Evolutionary conservation across 2,113 vertebrate species (phyloP).

Genomic region (Platysteira castanea): DNA sequence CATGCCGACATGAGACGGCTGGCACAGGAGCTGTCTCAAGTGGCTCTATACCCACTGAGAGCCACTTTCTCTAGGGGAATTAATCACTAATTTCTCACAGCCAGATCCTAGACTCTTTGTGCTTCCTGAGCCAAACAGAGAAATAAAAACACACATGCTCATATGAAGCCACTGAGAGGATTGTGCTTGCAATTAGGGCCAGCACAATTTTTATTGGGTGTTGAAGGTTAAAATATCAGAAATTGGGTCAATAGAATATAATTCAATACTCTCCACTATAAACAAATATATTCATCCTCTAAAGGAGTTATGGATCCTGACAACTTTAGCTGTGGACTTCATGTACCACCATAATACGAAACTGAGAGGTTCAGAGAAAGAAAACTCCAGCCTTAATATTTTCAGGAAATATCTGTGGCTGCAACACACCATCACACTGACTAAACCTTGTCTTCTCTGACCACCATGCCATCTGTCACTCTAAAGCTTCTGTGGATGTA

Average conservation of each 20-base stretch:
- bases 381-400: neutral
- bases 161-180: neutral
- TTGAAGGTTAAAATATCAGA: neutral
- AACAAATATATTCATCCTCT: neutral
- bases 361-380: neutral
- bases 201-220: neutral
- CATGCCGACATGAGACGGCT: neutral
- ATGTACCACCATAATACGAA: neutral
- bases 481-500: neutral
- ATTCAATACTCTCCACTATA: neutral
- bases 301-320: neutral
- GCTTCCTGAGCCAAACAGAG: neutral
- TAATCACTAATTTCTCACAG: neutral
- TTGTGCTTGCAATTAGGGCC: neutral
- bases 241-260: neutral
- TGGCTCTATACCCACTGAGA: neutral
- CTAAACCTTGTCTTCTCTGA: neutral
- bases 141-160: neutral
- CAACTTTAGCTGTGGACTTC: neutral
- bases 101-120: neutral
- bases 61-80: neutral
- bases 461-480: neutral
- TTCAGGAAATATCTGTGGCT: neutral
- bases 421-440: neutral
- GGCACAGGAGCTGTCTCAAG: neutral